Evolutionary conservation across 2,888 invertebrate genomes (phyloP), one percentile per base, ranked within the genome.

Genomic region (Autographa pulchrina): DNA sequence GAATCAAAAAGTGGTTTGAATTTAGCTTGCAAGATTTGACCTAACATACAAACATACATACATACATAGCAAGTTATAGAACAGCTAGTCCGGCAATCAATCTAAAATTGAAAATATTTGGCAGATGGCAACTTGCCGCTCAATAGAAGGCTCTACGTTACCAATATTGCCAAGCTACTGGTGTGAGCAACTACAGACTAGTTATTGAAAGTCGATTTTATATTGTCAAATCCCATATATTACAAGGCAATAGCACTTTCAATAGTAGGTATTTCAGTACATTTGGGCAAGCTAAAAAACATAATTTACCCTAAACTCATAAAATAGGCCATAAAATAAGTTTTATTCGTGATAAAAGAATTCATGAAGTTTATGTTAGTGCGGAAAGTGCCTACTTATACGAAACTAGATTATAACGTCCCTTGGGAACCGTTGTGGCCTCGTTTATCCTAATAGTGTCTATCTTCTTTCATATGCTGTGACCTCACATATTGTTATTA

Each of bases 391-490:
- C 54, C 75, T 81, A 75, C 76, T 80, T 80, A 79, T 81, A 81
- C 78, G 74, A 71, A 68, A 75, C 77, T 82, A 82, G 77, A 82
- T 77, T 77, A 81, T 76, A 75, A 76, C 68, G 63, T 77, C 75
- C 75, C 75, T n/a, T 65, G 68, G 82, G 76, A 78, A 64, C 67
- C 71, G 64, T 56, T 71, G 61, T 62, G 77, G 67, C 75, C 81
- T 81, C 82, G 81, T 84, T 82, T 82, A 80, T 76, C 81, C 77
- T 82, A 82, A 81, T 83, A 81, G 79, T 82, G 81, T 75, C 74
- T 78, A 67, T 68, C 66, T 75, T 69, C 71, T 54, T 60, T 70
- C 64, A 71, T 77, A 70, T 62, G 58, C 68, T 60, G 70, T 74
- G 75, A 74, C 72, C 62, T 70, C 71, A 75, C 69, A 70, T 70